Evolutionary conservation across 2,113 vertebrate species (phyloP).

Genomic region (Balaenoptera acutorostrata): DNA sequence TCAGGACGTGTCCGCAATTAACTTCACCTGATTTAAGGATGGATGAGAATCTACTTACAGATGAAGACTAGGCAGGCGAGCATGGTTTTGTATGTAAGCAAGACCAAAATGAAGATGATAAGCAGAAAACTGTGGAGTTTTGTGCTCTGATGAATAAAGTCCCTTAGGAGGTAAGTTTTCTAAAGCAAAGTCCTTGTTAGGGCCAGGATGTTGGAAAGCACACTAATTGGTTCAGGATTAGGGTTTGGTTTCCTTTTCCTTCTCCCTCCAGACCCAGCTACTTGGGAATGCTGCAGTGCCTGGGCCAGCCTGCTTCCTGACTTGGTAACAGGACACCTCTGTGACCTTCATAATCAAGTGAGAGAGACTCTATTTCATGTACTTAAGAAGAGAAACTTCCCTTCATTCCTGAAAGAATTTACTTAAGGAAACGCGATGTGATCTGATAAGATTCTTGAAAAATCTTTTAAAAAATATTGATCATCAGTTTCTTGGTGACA

Average conservation of each 20-base stretch:
- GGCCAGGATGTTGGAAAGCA: neutral
- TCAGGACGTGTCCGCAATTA: neutral
- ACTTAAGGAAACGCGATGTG: neutral
- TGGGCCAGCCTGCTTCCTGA: neutral
- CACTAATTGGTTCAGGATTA: neutral
- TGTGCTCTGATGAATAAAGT: neutral
- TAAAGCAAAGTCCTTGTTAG: neutral
- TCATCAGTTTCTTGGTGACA: neutral
- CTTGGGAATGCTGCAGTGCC: neutral
- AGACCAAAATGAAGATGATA: neutral
- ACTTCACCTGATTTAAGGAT: neutral
- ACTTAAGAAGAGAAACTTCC: neutral
- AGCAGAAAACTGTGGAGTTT: neutral
- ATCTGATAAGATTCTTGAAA: neutral
- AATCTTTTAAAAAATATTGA: neutral
- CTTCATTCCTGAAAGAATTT: slow-evolving; percentile 34
- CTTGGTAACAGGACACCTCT: neutral
- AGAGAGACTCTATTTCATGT: neutral
- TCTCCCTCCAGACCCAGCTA: neutral
- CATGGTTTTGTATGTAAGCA: neutral
- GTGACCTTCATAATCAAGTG: slow-evolving; percentile 1
- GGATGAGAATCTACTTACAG: neutral
- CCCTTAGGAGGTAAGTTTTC: neutral
- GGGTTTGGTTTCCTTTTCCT: neutral
- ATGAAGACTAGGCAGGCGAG: neutral